Base-by-base conservation (phyloP, 2,113 vertebrate species). In the Sander lucioperca region DNA sequence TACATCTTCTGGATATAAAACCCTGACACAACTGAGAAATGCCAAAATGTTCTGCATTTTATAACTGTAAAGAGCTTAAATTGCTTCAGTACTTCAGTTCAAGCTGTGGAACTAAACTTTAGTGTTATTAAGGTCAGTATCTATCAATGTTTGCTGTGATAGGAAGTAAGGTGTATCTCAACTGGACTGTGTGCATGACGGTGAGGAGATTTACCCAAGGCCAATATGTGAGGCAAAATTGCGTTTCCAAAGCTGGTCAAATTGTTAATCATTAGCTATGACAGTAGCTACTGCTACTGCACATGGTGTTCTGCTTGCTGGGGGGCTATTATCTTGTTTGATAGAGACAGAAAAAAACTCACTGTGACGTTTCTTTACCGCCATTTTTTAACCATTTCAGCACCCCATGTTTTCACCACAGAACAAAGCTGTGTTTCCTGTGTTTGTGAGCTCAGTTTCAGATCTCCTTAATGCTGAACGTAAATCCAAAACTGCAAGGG, bases 251-350 rank as follows among this genome's bases (percentile, higher is more conserved):
- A 48, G 39, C n/a, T 25, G 51, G 45, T 3, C 57, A 9, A 51
- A 47, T 1, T 33, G 64, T 81, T 61, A 86, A 85, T 88, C 53
- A 81, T 88, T 79, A 80, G 43, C 80, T 79, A 1, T 62, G 19
- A 77, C 51, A 53, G 45, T 0, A 25, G n/a, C 23, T 27, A 19
- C 21, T 33, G 43, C 27, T 27, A 2, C 27, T 27, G 27, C 8
- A 79, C 69, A 58, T 33, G 27, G 30, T 67, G 39, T 67, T 68
- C 43, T 27, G 18, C 33, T 43, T 43, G 2, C 4, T 12, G 16
- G 2, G 21, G 10, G 53, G 45, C 11, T 78, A 15, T 53, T 50
- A 36, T 66, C 3, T 5, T 12, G 6, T 30, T 23, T 19, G 61
- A 56, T 54, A 56, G n/a, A 45, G 15, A 5, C 53, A 7, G 21